Evolutionary conservation across 2,888 invertebrate species (phyloP).

Genomic region (Epiblema foenella): DNA sequence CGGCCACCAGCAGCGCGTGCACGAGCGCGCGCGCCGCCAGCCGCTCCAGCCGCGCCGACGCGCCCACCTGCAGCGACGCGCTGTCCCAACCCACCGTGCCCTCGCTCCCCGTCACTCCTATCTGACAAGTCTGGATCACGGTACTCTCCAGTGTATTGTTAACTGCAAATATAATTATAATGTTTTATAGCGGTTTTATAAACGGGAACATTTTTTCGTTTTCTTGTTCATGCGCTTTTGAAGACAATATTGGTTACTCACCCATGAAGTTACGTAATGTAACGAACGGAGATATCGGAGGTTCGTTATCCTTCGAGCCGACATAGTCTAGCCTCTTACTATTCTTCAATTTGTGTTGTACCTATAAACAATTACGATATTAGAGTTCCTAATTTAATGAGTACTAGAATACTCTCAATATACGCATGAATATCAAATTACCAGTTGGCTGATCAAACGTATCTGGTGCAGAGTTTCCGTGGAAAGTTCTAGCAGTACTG

Average conservation of each 20-base stretch:
- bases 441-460: conserved; percentile 54
- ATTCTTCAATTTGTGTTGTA: neutral
- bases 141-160: conserved; percentile 57
- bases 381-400: neutral
- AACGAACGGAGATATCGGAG: conserved; percentile 46
- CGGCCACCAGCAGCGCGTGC: conserved; percentile 56
- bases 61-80: conserved; percentile 55
- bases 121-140: conserved; percentile 63
- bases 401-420: neutral
- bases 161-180: conserved; percentile 51
- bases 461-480: conserved; percentile 60
- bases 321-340: neutral
- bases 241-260: conserved; percentile 47
- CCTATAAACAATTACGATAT: conserved; percentile 3
- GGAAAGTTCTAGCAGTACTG: conserved; percentile 63
- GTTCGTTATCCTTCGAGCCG: conserved; percentile 41
- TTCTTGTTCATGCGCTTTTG: neutral
- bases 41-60: conserved; percentile 59
- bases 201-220: neutral
- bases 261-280: conserved; percentile 54
- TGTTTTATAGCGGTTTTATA: neutral
- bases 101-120: conserved; percentile 58
- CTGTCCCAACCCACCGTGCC: conserved; percentile 63
- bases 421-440: conserved; percentile 46
- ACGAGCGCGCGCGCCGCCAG: conserved; percentile 56